Conservation (phyloP, 2,797 vertebrate genomes). For the Crocodylus rhombifer region DNA sequence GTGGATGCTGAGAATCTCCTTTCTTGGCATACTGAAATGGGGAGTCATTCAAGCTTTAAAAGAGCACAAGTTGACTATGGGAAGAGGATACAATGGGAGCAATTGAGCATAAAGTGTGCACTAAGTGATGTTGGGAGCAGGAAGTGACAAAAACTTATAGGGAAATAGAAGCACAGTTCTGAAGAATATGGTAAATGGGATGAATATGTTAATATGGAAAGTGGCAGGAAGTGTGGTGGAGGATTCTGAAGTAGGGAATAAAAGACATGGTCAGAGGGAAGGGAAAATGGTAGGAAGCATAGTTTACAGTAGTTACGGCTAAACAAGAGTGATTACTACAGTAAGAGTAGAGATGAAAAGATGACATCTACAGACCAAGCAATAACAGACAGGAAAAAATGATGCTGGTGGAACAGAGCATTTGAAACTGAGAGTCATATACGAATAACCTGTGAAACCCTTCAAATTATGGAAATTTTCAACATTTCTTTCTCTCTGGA, state of each 20-base stretch:
- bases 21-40: not conserved
- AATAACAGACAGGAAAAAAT: no score
- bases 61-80: slow-evolving; percentile 14
- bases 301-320: not conserved
- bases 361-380: no score
- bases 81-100: not conserved
- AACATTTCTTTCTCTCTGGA: no score
- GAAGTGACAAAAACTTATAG: slow-evolving; percentile 29
- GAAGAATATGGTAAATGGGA: slow-evolving; percentile 8
- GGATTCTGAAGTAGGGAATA: not conserved
- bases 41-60: not conserved
- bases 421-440: no score
- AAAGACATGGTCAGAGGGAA: not conserved
- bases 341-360: no score
- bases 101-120: not conserved
- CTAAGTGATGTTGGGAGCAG: not conserved
- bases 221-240: not conserved
- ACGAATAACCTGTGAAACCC: no score
- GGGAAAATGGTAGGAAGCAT: not conserved
- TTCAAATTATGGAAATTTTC: no score
- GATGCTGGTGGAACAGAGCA: no score
- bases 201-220: not conserved
- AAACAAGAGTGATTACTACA: not conserved
- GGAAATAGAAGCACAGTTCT: slow-evolving; percentile 21
- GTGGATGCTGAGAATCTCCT: not conserved